Percentiles rank a stretch among this genome's conserved stretches.
phyloP scores from a whole-genome alignment of 2,113 vertebrate species.

The Ondatra zibethicus region DNA sequence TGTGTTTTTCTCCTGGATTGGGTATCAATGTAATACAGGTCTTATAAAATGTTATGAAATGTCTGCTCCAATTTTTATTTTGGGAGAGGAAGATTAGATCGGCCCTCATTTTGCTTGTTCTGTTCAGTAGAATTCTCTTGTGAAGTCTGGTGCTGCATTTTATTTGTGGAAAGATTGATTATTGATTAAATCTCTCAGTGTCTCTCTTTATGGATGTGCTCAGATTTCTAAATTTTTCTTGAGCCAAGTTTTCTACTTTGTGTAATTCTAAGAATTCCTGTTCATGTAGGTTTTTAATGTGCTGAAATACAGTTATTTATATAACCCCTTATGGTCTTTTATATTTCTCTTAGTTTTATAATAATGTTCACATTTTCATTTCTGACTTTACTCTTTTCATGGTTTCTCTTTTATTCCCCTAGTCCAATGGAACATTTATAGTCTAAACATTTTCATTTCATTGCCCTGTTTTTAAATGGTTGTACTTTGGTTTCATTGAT shows the following conservation, averaged over 20 bases:
- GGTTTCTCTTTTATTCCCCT: background rate
- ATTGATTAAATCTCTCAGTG: background rate
- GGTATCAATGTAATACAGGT: background rate
- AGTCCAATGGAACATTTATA: background rate
- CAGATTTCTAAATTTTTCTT: conserved; percentile 42
- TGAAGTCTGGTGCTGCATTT: background rate
- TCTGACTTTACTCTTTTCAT: background rate
- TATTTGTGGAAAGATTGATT: background rate
- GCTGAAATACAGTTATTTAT: background rate
- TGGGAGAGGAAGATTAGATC: background rate
- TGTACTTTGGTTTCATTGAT: background rate
- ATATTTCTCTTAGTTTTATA: background rate
- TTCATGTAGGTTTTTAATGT: background rate
- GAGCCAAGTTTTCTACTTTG: background rate
- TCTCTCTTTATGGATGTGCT: background rate
- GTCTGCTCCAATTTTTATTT: background rate
- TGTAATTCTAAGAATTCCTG: background rate
- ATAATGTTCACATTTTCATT: background rate
- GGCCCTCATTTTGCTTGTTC: background rate
- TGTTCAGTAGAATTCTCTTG: background rate
- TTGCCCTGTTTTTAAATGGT: background rate
- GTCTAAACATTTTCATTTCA: background rate
- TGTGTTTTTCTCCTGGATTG: background rate
- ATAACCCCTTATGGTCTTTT: background rate
- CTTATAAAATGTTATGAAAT: background rate